Evolutionary conservation across 2,888 invertebrate species (phyloP).

Genomic region (Oscheius onirici): DNA sequence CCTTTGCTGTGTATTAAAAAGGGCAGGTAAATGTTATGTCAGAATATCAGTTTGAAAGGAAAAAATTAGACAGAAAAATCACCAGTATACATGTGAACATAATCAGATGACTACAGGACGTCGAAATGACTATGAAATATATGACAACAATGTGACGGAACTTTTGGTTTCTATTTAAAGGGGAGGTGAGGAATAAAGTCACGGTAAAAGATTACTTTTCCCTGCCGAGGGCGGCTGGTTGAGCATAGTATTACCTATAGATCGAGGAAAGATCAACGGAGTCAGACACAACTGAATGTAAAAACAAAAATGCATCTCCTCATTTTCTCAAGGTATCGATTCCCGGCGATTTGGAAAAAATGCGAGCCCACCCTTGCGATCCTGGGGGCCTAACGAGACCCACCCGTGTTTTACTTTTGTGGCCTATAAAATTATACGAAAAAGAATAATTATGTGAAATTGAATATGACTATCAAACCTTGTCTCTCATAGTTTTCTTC

Average conservation of each 20-base stretch:
- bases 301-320: no score
- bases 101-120: slow-evolving; percentile 27
- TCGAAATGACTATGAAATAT: slow-evolving; percentile 17
- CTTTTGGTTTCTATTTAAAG: not conserved
- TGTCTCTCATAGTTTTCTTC: no score
- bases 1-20: not conserved
- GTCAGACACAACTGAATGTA: slow-evolving; percentile 17
- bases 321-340: no score
- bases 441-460: no score
- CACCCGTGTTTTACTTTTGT: no score
- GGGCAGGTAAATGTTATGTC: not conserved
- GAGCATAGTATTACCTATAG: slow-evolving; percentile 27
- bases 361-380: no score
- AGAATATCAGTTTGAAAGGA: not conserved
- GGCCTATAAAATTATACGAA: no score
- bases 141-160: slow-evolving; percentile 30
- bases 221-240: slow-evolving; percentile 10
- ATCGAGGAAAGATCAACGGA: slow-evolving; percentile 21
- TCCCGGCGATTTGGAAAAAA: no score
- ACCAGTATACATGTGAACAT: slow-evolving; percentile 24
- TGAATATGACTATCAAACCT: no score
- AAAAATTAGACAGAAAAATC: not conserved
- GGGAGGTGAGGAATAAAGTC: not conserved
- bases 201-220: not conserved
- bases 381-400: no score